Conservation (phyloP, 2,797 vertebrate species). For the Clarias laeviceps region DNA sequence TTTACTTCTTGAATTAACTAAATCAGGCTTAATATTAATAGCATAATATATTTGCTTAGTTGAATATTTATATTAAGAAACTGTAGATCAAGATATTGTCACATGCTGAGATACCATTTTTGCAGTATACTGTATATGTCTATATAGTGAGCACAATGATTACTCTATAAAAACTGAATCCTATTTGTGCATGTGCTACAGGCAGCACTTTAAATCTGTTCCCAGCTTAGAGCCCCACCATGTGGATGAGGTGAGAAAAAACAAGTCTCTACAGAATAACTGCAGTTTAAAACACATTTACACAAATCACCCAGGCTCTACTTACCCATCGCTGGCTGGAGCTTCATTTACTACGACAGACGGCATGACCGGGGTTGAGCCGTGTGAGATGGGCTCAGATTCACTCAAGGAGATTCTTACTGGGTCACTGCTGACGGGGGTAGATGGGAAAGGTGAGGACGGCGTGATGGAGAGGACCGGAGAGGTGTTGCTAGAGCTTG, state of each 20-base stretch:
- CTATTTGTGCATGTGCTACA: background rate
- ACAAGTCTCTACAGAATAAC: background rate
- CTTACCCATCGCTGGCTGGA: background rate
- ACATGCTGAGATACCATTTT: no score
- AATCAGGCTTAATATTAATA: no score
- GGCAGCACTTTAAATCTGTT: background rate
- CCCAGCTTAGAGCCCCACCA: background rate
- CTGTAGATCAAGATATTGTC: no score
- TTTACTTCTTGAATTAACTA: no score
- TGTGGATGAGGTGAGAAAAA: background rate
- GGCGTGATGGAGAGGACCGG: slow-evolving; percentile 43
- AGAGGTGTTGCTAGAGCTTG: slow-evolving; percentile 33
- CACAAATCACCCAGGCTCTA: background rate
- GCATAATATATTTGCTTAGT: no score
- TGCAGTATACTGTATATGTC: no score
- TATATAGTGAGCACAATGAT: background rate
- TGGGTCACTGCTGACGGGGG: slow-evolving; percentile 50
- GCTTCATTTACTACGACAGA: slow-evolving; percentile 43
- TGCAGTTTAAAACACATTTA: no score
- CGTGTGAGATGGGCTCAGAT: slow-evolving; percentile 47
- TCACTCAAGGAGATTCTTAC: slow-evolving; percentile 56
- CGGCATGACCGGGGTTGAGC: slow-evolving; percentile 57
- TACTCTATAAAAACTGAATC: background rate
- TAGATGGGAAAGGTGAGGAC: slow-evolving; percentile 22
- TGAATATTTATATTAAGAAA: no score